Base-by-base conservation (phyloP, 2,888 invertebrate genomes). In the Nomada goodeniana region DNA sequence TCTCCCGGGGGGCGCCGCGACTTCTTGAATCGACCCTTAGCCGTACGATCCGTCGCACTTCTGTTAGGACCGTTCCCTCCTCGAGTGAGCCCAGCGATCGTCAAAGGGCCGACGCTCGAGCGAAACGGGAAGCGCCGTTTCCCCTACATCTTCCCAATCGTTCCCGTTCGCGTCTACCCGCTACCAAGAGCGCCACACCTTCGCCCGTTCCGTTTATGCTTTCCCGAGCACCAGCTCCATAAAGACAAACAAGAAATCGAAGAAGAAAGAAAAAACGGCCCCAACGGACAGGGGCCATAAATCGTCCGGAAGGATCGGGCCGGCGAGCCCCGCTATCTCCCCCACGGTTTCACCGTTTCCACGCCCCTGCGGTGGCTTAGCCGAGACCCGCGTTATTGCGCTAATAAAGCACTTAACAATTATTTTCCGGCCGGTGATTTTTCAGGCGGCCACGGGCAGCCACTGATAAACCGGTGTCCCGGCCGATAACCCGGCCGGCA, bases 341-440 rank as follows among this genome's bases (percentile, higher is more conserved):
- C 36, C 85, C 79, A 78, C 80, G 74, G 74, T 76, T 65, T 67
- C 75, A 55, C 76, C 74, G 83, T 85, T 83, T 82, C 85, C 79
- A 84, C 79, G 76, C 79, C 76, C 29, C 72, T 59, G 71, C 26
- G 42, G 61, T 18, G 52, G n/a, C 13, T 29, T 20, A 13, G 36
- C 44, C 76, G 77, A 77, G 84, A 65, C 84, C 61, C 52, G 74
- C 87, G 77, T 88, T 88, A 88, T 86, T 86, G 87, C 84, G 83
- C 86, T 86, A 87, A 88, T 85, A 87, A 87, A 88, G 84, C 88
- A 85, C 86, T 88, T 88, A 88, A 88, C 88, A 87, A 88, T 88
- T 88, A 88, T 86, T 88, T 88, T 83, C 86, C 88, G 88, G 84
- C 82, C 86, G 88, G 88, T 82, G 86, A 88, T 88, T 88, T 87